These are phyloP conservation scores for Bothrops jararaca DNA, from an alignment of 2,113 vertebrate genomes.

Conservation along the genomic window DNA sequence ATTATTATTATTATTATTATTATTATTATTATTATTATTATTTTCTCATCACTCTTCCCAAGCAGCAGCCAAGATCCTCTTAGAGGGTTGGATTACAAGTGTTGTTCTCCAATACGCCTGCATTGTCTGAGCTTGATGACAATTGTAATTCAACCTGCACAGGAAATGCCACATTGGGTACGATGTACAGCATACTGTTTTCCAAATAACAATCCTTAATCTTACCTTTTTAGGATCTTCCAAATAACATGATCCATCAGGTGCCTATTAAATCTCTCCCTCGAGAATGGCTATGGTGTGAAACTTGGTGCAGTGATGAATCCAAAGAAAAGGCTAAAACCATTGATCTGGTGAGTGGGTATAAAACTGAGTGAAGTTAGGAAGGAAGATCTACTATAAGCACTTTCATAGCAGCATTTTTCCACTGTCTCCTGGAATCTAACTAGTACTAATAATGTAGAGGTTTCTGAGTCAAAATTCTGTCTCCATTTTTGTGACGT, in stretches of 20 bases:
- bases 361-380: background rate
- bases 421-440: background rate
- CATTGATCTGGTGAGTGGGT: constrained; percentile 86
- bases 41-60: background rate
- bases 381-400: background rate
- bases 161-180: background rate
- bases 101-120: background rate
- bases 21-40: too few species aligned
- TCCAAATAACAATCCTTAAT: background rate
- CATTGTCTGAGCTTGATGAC: background rate
- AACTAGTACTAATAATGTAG: background rate
- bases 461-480: background rate
- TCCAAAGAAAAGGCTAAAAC: constrained; percentile 92
- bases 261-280: constrained; percentile 95
- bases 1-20: too few species aligned
- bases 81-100: background rate
- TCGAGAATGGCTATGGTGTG: constrained; percentile 98
- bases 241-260: constrained; percentile 99
- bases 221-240: constrained; percentile 82
- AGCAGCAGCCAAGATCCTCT: background rate
- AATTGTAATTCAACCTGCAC: background rate
- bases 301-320: constrained; percentile 94
- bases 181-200: background rate
- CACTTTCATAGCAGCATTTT: background rate
- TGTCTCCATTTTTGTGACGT: background rate